Percentiles rank a stretch among this genome's conserved stretches.
These are phyloP conservation scores for Rhinatrema bivittatum DNA, from an alignment of 2,797 vertebrate species.

Conservation along the genomic window DNA sequence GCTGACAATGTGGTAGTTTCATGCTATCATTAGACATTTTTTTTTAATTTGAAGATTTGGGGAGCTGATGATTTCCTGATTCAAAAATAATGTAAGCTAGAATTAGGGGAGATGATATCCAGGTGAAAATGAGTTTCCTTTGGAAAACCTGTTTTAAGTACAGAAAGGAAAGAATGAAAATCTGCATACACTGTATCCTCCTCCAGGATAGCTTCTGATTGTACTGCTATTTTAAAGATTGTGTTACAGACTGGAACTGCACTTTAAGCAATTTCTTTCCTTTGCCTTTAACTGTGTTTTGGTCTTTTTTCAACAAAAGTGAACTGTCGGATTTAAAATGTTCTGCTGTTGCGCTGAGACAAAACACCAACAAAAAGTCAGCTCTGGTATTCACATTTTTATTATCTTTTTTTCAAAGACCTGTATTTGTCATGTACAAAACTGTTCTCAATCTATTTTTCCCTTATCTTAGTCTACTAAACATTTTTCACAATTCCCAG, in stretches of 20 bases:
- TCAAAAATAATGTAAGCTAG: too few relatives aligned
- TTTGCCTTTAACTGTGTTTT: constrained; percentile 35
- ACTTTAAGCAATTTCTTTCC: constrained; percentile 27
- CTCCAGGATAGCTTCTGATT: too few relatives aligned
- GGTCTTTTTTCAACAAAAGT: constrained; percentile 34
- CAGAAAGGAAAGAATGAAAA: too few relatives aligned
- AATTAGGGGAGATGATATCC: too few relatives aligned
- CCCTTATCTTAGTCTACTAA: constrained; percentile 36
- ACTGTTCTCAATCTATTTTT: constrained; percentile 29
- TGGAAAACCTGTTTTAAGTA: too few relatives aligned
- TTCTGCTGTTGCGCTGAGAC: constrained; percentile 23
- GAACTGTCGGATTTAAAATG: constrained; percentile 44
- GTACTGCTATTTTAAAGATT: constrained; percentile 33
- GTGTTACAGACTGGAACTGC: constrained; percentile 11
- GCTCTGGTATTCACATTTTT: constrained; percentile 29
- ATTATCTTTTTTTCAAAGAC: constrained; percentile 28
- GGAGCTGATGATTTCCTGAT: too few relatives aligned
- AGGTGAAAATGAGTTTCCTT: too few relatives aligned
- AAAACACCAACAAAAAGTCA: constrained; percentile 23
- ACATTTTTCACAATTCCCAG: constrained; percentile 28
- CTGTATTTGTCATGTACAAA: constrained; percentile 27
- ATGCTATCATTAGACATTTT: too few relatives aligned
- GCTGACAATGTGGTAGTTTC: too few relatives aligned
- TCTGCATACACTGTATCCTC: too few relatives aligned
- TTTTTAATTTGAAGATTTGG: too few relatives aligned